Percentiles rank a stretch among this genome's conserved stretches.
Evolutionary conservation across 2,113 vertebrate species (phyloP).

Genomic region (Scatophagus argus): DNA sequence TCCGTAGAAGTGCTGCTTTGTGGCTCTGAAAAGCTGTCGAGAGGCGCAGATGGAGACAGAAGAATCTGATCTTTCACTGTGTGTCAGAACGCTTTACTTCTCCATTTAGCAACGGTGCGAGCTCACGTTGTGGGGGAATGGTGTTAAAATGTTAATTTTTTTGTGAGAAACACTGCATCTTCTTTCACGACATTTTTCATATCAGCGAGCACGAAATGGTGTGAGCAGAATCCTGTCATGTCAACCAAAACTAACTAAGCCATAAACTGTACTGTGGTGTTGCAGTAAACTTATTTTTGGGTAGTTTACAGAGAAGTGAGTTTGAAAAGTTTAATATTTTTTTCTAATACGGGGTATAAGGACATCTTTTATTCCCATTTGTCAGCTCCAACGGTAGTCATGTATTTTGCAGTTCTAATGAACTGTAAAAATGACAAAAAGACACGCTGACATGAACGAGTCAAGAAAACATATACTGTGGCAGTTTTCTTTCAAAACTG

Average conservation of each 20-base stretch:
- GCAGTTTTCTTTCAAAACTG: too few species aligned
- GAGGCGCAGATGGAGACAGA: conserved; percentile 1
- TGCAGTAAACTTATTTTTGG: not conserved
- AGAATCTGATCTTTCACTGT: conserved; percentile 3
- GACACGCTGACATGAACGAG: not conserved
- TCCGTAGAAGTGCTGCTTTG: conserved; percentile 11
- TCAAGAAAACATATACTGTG: not conserved
- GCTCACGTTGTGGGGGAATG: not conserved
- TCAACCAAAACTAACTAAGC: conserved; percentile 12
- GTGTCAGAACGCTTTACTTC: not conserved
- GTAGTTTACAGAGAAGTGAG: not conserved
- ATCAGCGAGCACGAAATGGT: not conserved
- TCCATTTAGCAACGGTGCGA: conserved; percentile 5
- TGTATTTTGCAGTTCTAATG: not conserved
- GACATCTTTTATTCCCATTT: conserved; percentile 24
- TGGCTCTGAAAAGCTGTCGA: conserved; percentile 10
- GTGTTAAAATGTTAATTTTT: not conserved
- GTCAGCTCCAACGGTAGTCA: not conserved
- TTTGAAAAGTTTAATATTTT: not conserved
- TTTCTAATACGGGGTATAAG: not conserved
- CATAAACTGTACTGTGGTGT: not conserved
- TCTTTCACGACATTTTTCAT: not conserved
- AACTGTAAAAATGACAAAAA: too few species aligned
- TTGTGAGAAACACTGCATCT: conserved; percentile 2
- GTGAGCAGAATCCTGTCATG: not conserved